Conservation (phyloP, 1,140 invertebrate genomes). For the Panagrolaimus sp. region DNA sequence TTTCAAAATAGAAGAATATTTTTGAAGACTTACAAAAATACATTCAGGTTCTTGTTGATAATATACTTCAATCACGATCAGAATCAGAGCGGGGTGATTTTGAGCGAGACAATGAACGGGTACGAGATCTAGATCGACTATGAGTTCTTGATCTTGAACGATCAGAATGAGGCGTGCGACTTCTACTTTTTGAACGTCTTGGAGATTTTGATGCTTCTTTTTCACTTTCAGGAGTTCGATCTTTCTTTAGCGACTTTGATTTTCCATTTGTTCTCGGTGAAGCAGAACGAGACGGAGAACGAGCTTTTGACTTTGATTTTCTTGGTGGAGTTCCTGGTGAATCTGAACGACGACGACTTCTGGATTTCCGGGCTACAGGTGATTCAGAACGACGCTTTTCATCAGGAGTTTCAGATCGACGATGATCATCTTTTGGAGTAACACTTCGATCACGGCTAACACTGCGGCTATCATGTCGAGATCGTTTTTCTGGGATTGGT, state of each 20-base stretch:
- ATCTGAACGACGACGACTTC: background rate
- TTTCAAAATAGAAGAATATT: background rate
- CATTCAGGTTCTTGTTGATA: background rate
- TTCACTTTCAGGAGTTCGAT: background rate
- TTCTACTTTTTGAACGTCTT: conserved; percentile 16
- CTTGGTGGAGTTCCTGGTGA: background rate
- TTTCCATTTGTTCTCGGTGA: background rate
- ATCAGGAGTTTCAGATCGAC: background rate
- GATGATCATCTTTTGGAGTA: background rate
- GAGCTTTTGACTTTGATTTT: background rate
- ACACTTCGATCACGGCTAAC: conserved; percentile 3
- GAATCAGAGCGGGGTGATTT: background rate
- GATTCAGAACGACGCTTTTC: background rate
- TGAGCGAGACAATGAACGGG: background rate
- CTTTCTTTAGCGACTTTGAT: background rate
- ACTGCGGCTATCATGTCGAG: conserved; percentile 1
- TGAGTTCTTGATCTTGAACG: background rate
- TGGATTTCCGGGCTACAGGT: background rate
- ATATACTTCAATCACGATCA: background rate
- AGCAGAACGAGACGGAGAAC: background rate
- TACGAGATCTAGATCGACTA: conserved; percentile 21
- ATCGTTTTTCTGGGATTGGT: conserved; percentile 2
- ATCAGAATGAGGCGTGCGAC: background rate
- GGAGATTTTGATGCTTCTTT: no score
- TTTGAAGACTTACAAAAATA: conserved; percentile 5